Evolutionary conservation across 2,797 vertebrate genomes (phyloP).

Genomic region (Margarornis squamiger): DNA sequence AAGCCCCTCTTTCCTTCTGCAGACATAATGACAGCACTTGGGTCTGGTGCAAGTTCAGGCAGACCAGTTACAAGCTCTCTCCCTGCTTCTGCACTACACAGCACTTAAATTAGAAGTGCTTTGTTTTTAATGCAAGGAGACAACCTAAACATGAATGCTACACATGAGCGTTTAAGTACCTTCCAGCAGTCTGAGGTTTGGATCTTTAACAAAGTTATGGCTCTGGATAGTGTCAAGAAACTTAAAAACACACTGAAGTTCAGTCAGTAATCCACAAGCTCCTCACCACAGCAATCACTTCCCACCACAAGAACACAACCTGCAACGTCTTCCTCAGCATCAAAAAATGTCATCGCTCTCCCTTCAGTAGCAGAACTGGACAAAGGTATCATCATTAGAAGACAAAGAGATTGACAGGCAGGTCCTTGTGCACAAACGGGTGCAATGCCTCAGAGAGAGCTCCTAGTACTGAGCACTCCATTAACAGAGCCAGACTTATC

Average conservation of each 20-base stretch:
- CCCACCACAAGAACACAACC: not conserved
- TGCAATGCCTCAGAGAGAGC: accelerated
- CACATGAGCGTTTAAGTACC: accelerated
- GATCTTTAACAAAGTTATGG: not conserved
- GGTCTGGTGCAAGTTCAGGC: not conserved
- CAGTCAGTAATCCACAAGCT: not conserved
- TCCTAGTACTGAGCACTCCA: not conserved
- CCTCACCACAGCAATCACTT: not conserved
- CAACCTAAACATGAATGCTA: not conserved
- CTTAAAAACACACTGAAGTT: not conserved
- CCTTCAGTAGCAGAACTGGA: conserved; percentile 97
- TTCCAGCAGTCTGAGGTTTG: not conserved
- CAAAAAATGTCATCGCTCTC: conserved; percentile 76
- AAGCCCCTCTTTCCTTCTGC: not conserved
- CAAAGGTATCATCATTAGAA: conserved; percentile 88
- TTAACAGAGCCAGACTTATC: not conserved
- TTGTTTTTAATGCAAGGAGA: not conserved
- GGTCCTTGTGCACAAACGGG: not conserved
- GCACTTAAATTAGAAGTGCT: not conserved
- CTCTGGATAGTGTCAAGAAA: not conserved
- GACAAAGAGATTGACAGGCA: conserved; percentile 21
- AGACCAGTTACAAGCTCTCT: not conserved
- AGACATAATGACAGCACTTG: not conserved
- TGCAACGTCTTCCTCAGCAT: conserved; percentile 84
- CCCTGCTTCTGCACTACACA: not conserved